Evolutionary conservation across 2,888 invertebrate genomes (phyloP), one percentile per base, ranked within the genome.

Genomic region (Aleiodes testaceus): DNA sequence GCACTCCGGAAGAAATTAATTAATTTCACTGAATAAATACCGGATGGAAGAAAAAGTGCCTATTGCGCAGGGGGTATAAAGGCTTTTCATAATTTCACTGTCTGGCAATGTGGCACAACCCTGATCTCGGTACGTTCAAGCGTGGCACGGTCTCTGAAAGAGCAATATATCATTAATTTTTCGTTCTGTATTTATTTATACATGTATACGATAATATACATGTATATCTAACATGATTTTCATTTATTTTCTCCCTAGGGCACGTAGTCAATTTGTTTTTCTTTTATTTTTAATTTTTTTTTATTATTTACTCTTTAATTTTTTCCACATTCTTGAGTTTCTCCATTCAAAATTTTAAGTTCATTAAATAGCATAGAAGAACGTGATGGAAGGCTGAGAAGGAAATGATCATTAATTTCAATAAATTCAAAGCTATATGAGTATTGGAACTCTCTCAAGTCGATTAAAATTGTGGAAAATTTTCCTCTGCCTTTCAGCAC

Each of bases 81-180:
- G 78, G 82, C 79, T 80, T 79, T 68, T 55, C 71, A 65, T 65
- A 77, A 61, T 76, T 82, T 81, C 79, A 82, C 81, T 85, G 86
- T 78, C 72, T 81, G 83, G 81, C 82, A 87, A 83, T 82, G 81
- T 87, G 86, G 87, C 81, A 79, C 87, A 85, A 85, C 80, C 79
- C 64, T 77, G 72, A 75, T 77, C 77, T 82, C 80, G 79, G 81
- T 81, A 77, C 80, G 79, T 86, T 86, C 86, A 87, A 87, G 86
- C 79, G 87, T 86, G 84, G 81, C 86, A 84, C 81, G 81, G 85
- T 87, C 86, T 87, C 86, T 86, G 85, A 84, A 82, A 76, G 67
- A 82, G 79, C 80, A 66, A 14, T 42, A 53, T 59, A 18, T 78
- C 70, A 76, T 76, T 69, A 61, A 66, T 61, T 70, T n/a, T 74